Conservation (phyloP, 2,888 invertebrate genomes). For the Orthonychiurus folsomi region DNA sequence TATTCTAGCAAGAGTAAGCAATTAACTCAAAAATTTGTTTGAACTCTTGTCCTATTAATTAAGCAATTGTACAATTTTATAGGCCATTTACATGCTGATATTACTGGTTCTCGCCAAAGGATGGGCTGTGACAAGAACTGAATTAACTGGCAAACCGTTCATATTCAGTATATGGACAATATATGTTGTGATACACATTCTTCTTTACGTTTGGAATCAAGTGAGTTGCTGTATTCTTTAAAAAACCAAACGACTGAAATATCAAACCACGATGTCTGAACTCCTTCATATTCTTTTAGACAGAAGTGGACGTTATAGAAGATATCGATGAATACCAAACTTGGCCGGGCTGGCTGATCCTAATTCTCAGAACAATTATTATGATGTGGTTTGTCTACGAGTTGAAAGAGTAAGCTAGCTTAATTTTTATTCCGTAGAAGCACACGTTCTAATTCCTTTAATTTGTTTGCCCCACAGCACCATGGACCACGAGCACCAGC, state of each 20-base stretch:
- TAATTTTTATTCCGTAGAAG: too few species aligned
- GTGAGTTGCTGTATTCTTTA: conserved; percentile 53
- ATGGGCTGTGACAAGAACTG: conserved; percentile 60
- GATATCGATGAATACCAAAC: conserved; percentile 96
- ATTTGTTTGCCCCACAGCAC: too few species aligned
- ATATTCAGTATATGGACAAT: conserved; percentile 83
- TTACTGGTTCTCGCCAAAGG: conserved; percentile 88
- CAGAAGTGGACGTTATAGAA: conserved; percentile 89
- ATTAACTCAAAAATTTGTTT: neutral
- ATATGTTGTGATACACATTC: conserved; percentile 80
- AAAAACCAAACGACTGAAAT: neutral
- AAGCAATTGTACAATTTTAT: conserved; percentile 42
- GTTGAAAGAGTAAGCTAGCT: too few species aligned
- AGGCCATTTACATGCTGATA: conserved; percentile 89
- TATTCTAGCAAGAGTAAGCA: conserved; percentile 73
- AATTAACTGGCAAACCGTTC: conserved; percentile 74
- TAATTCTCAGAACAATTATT: conserved; percentile 72
- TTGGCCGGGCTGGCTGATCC: conserved; percentile 92
- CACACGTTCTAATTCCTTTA: conserved; percentile 56
- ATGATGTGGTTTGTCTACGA: conserved; percentile 80
- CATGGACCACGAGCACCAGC: conserved; percentile 70
- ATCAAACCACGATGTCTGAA: neutral
- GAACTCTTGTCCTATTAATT: neutral
- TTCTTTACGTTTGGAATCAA: conserved; percentile 92
- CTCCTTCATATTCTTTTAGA: conserved; percentile 52